phyloP scores from a whole-genome alignment of 2,113 vertebrate genomes.

The Sigmodon hispidus region DNA sequence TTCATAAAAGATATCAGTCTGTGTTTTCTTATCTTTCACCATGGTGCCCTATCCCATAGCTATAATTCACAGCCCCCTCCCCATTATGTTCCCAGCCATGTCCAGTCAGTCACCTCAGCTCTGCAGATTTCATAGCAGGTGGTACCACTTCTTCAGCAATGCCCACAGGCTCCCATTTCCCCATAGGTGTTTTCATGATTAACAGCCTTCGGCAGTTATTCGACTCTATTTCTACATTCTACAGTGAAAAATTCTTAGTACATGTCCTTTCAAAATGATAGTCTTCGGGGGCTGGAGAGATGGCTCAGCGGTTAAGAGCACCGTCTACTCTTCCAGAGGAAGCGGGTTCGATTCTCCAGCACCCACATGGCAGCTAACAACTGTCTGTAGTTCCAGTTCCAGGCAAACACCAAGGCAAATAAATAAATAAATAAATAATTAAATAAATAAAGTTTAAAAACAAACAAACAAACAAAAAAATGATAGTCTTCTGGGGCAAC shows the following conservation, averaged over 20 bases:
- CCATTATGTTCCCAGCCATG: not conserved
- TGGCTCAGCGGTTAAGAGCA: too few relatives aligned
- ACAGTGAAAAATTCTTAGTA: not conserved
- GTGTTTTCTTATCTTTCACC: not conserved
- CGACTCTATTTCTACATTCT: not conserved
- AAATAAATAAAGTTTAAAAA: too few relatives aligned
- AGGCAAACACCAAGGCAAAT: too few relatives aligned
- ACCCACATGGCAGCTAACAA: too few relatives aligned
- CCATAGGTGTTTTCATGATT: not conserved
- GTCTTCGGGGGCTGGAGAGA: not conserved
- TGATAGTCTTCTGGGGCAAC: too few relatives aligned
- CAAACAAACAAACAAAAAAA: too few relatives aligned
- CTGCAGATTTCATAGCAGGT: too few relatives aligned
- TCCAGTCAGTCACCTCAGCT: not conserved
- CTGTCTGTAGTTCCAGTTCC: too few relatives aligned
- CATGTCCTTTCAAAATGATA: not conserved
- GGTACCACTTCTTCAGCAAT: not conserved
- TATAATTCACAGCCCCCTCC: not conserved
- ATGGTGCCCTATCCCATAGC: not conserved
- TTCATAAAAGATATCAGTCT: not conserved
- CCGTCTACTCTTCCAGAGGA: too few relatives aligned
- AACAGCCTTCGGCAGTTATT: not conserved
- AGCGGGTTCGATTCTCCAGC: too few relatives aligned
- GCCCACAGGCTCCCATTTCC: fast-evolving
- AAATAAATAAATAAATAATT: too few relatives aligned